Evolutionary conservation across 2,888 invertebrate genomes (phyloP).

Genomic region (Alitta virens): DNA sequence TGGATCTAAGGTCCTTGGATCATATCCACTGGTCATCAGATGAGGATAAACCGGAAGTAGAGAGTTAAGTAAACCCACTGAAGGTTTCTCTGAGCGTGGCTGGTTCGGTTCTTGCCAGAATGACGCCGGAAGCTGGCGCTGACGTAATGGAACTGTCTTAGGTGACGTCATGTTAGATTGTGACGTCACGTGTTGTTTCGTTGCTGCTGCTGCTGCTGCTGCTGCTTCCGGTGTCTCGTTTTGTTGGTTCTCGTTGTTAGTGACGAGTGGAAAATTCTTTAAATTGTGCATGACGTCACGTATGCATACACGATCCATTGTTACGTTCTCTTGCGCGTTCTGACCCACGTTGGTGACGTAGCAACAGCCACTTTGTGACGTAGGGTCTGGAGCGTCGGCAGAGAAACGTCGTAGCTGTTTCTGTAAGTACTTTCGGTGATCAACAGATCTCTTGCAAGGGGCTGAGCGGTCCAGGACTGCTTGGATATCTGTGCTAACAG

Average conservation of each 20-base stretch:
- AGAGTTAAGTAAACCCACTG: neutral
- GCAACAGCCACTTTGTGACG: neutral
- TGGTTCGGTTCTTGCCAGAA: constrained; percentile 21
- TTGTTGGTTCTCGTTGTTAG: neutral
- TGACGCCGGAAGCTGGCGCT: constrained; percentile 18
- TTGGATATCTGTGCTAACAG: constrained; percentile 7
- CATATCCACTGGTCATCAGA: no score
- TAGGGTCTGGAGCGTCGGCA: neutral
- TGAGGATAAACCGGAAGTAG: no score
- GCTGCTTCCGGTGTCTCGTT: neutral
- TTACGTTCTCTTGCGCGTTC: no score
- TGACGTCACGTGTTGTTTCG: neutral
- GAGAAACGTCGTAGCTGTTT: constrained; percentile 16
- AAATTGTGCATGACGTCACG: no score
- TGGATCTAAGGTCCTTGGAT: no score
- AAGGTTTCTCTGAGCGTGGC: neutral
- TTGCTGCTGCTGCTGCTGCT: neutral
- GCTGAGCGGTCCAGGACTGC: constrained; percentile 16
- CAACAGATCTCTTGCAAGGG: constrained; percentile 15
- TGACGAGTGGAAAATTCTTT: no score
- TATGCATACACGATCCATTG: neutral
- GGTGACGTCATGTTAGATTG: neutral
- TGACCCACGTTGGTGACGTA: neutral
- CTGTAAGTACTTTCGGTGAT: constrained; percentile 18
- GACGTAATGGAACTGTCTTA: constrained; percentile 13